Evolutionary conservation across 2,113 vertebrate species (phyloP), one percentile per base, ranked within the genome.

Genomic region (Carassius gibelio): DNA sequence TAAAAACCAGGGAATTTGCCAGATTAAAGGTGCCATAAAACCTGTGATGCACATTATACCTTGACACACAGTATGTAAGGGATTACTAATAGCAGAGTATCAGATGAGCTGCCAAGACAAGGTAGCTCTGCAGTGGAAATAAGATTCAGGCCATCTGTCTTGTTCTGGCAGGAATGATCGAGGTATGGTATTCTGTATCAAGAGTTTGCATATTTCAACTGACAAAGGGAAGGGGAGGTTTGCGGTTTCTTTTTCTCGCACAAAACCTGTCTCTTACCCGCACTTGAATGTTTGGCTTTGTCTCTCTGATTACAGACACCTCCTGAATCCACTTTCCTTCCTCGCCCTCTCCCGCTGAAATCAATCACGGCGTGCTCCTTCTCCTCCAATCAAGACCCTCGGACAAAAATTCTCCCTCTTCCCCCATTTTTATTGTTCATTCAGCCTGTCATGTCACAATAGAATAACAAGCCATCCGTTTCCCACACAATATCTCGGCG

Each of bases 101-200:
- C 84, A 88, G 90, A 89, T 86, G 74, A 34, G 87, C 87, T 88
- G 90, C 90, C 88, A 89, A 84, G 84, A 88, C 87, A 88, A 87
- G 88, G 87, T 89, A 90, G 81, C 84, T 64, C 77, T 66, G 85
- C 82, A 45, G 79, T 90, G 85, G 84, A 88, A 90, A 89, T 88
- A 77, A 90, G 85, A 90, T 88, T 88, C 87, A 79, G 76, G 88
- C 90, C 90, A 90, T 90, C 88, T 90, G 90, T 85, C 85, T 89
- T 62, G 83, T 77, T 78, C 68, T 88, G 90, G 90, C 88, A 89
- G 87, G 77, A 88, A 77, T 82, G 87, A 90, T 86, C 57, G 87
- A 84, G 88, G 88, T 90, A 89, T 89, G 88, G 88, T 89, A 84
- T 89, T 90, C 83, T 87, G 85, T 87, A 87, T 86, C 85, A 81